Conservation (phyloP, 2,797 vertebrate species). For the Parauchenoglanis punctatus region DNA sequence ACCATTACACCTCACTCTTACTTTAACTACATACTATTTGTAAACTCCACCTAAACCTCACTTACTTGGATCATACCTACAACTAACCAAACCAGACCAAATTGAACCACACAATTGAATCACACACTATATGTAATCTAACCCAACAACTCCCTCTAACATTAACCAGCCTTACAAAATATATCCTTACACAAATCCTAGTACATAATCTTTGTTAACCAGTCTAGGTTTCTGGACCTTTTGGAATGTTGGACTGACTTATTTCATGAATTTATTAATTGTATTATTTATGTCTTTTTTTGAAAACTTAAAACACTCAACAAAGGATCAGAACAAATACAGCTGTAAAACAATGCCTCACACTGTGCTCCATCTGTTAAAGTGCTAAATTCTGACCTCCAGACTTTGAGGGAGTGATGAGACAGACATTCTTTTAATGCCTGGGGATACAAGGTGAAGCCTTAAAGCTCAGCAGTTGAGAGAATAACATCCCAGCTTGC, state of each 20-base stretch:
- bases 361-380: background rate
- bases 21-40: background rate
- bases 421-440: background rate
- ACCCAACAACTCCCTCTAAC: background rate
- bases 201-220: background rate
- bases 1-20: background rate
- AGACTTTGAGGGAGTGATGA: conserved; percentile 1
- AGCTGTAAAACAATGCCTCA: background rate
- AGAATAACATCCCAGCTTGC: background rate
- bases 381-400: background rate
- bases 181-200: background rate
- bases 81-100: no score
- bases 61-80: background rate
- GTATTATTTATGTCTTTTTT: background rate
- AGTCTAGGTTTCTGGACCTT: background rate
- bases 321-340: background rate
- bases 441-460: background rate
- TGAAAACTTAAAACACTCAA: background rate
- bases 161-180: background rate
- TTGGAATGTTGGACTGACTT: background rate
- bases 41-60: background rate
- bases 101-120: background rate
- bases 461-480: background rate
- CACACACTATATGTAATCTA: background rate
- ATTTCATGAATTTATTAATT: background rate